Conservation (phyloP, 1,140 invertebrate species). For the Pissodes strobi region DNA sequence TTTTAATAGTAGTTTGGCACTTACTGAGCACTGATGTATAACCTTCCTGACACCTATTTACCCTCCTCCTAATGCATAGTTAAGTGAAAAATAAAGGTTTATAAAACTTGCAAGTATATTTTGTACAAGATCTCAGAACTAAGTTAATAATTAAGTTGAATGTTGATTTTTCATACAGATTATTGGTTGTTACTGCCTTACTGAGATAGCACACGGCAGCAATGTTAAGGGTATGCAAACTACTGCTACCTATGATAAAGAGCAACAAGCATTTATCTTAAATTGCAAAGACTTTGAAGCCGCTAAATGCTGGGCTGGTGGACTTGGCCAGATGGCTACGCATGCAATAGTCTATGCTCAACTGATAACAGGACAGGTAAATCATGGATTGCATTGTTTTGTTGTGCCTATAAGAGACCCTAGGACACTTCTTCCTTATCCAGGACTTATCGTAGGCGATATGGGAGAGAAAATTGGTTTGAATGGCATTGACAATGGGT, state of each 20-base stretch:
- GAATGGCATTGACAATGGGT: slow-evolving; percentile 90
- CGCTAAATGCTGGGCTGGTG: slow-evolving; percentile 93
- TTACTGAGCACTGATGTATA: no score
- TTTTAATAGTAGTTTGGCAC: no score
- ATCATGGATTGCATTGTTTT: slow-evolving; percentile 86
- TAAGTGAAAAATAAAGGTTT: no score
- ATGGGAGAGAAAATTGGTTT: slow-evolving; percentile 87
- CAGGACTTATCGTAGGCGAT: slow-evolving; percentile 74
- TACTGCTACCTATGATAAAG: slow-evolving; percentile 84
- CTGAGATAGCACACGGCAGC: slow-evolving; percentile 93
- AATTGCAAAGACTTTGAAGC: slow-evolving; percentile 92
- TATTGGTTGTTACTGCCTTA: slow-evolving; percentile 84
- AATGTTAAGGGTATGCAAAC: slow-evolving; percentile 91
- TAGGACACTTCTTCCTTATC: slow-evolving; percentile 70
- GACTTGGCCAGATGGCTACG: slow-evolving; percentile 84
- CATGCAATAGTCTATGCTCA: slow-evolving; percentile 89
- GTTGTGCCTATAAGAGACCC: slow-evolving; percentile 81
- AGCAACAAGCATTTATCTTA: slow-evolving; percentile 79
- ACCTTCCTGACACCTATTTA: no score
- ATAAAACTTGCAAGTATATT: no score
- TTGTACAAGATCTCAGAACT: no score
- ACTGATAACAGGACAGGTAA: slow-evolving; percentile 72
- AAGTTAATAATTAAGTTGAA: background rate
- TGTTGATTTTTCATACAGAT: slow-evolving; percentile 57
- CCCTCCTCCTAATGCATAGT: no score